A percentile compares a stretch with the other conserved stretches of the same genome.
phyloP scores from a whole-genome alignment of 2,888 invertebrate species.

The Dolichomitus sp. region DNA sequence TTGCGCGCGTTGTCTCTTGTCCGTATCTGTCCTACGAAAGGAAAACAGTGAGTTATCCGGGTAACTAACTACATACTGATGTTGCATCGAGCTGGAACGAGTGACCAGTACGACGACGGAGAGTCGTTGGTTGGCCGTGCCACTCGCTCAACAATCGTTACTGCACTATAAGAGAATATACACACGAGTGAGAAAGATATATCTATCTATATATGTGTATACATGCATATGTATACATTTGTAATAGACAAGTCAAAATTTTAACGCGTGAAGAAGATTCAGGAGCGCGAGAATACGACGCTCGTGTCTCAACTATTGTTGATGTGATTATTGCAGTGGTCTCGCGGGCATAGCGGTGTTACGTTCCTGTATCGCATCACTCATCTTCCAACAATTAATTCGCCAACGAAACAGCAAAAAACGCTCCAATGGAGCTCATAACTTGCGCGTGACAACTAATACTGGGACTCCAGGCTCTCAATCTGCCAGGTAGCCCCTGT shows the following conservation, averaged over 20 bases:
- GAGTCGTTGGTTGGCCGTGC: constrained; percentile 39
- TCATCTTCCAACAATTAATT: constrained; percentile 40
- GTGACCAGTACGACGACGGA: constrained; percentile 39
- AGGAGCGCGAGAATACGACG: not conserved
- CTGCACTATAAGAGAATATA: constrained; percentile 19
- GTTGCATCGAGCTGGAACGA: constrained; percentile 43
- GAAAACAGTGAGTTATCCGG: constrained; percentile 40
- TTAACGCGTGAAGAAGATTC: constrained; percentile 10
- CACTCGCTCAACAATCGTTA: constrained; percentile 54
- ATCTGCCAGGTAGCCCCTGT: constrained; percentile 70
- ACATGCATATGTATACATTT: not conserved
- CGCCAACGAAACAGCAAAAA: constrained; percentile 55
- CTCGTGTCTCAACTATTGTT: constrained; percentile 27
- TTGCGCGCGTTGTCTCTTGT: not conserved
- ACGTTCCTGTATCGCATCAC: constrained; percentile 50
- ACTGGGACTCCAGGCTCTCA: constrained; percentile 69
- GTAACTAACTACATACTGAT: not conserved
- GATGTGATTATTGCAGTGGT: constrained; percentile 56
- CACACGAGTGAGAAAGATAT: not conserved
- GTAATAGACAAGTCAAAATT: constrained; percentile 52
- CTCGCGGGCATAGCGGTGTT: constrained; percentile 54
- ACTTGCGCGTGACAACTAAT: constrained; percentile 74
- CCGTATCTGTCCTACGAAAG: not conserved
- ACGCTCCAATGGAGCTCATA: constrained; percentile 73
- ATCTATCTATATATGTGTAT: not conserved